Base-by-base conservation (phyloP, 2,113 vertebrate species). In the Hydrochoerus hydrochaeris region DNA sequence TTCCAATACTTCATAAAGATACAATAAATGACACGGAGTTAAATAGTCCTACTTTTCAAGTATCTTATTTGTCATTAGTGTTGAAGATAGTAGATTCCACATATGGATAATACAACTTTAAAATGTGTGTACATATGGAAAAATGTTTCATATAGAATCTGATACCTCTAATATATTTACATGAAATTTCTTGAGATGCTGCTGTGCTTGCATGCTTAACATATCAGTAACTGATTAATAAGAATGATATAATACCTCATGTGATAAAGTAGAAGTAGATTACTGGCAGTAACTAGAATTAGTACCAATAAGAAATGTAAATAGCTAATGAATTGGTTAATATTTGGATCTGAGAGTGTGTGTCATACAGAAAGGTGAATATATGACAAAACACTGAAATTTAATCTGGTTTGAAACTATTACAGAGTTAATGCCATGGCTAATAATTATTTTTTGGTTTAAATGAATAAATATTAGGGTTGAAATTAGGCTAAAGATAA, bases 61-160 rank as follows among this genome's bases (percentile, higher is more conserved):
- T 95, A 54, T 86, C 49, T 83, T 92, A 32, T 62, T 96, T 28
- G 2, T 90, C 35, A 30, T 86, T 91, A 38, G 81, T 38, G n/a
- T 5, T 92, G 26, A 38, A n/a, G 65, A 65, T 90, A 58, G 90
- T 52, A 24, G 75, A 85, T 19, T 54, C 54, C 1, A 77, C 75
- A 84, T 17, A 95, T 32, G 52, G 86, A 94, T 22, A 84, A 32
- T 32, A 82, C 35, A 32, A 35, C 35, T 93, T 95, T 92, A 20
- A 96, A 96, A 44, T 86, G 85, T 11, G 19, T n/a, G 5, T 41
- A 44, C 5, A 58, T 58, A 30, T 82, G 71, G 19, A 57, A 49
- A n/a, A 88, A 88, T 44, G 71, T 73, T 73, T 22, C 44, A 24
- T 41, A 20, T 52, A 17, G 7, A 62, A 80, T 49, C 35, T 30